Conservation (phyloP, 2,113 vertebrate genomes). For the Pangasianodon hypophthalmus region DNA sequence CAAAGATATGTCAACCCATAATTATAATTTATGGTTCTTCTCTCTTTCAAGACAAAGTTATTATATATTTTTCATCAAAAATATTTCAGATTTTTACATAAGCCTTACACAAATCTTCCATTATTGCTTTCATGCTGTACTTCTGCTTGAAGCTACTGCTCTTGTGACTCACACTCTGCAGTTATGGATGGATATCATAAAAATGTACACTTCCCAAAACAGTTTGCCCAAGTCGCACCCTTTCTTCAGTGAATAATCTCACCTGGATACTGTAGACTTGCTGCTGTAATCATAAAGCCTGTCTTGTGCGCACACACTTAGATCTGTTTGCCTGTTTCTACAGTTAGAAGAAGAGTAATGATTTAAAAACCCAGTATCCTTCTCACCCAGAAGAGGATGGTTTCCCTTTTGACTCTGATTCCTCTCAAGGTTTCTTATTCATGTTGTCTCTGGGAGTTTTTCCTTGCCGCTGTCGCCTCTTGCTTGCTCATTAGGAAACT, state of each 20-base stretch:
- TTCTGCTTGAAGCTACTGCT: not conserved
- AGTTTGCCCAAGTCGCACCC: not conserved
- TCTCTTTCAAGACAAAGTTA: not conserved
- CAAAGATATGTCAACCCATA: not conserved
- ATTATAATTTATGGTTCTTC: not conserved
- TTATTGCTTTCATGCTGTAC: not conserved
- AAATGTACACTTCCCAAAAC: not conserved
- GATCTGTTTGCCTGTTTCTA: not conserved
- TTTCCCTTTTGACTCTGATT: not conserved
- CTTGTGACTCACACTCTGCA: not conserved
- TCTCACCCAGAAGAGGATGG: not conserved
- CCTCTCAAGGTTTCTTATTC: not conserved
- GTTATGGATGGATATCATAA: not conserved
- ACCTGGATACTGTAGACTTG: not conserved
- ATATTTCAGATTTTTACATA: not conserved
- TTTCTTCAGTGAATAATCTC: not conserved
- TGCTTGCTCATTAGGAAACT: not conserved
- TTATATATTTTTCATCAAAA: not conserved
- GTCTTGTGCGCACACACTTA: not conserved
- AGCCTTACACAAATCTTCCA: not conserved
- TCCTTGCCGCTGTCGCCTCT: not conserved
- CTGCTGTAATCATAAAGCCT: not conserved
- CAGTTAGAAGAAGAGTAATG: not conserved
- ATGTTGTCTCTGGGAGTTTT: not conserved
- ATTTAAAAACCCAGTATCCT: not conserved